Percentiles rank a stretch among this genome's conserved stretches.
These are phyloP conservation scores for Stegodyphus dumicola DNA, from an alignment of 1,140 invertebrate genomes.

Conservation along the genomic window DNA sequence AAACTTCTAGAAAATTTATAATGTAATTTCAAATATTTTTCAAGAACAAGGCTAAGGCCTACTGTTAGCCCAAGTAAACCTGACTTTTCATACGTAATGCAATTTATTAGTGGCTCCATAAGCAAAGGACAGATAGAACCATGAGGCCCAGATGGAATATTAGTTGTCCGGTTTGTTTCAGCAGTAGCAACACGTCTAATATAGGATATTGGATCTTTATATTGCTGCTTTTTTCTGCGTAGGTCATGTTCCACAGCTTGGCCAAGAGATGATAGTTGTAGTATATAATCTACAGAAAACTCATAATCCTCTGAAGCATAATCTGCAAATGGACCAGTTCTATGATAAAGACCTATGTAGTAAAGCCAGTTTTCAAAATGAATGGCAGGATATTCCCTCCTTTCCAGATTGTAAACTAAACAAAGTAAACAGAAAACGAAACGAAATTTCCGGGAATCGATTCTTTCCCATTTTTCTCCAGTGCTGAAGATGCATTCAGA, in stretches of 20 bases:
- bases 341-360: conserved; percentile 43
- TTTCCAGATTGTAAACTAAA: conserved; percentile 9
- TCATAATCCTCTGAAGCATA: not conserved
- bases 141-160: conserved; percentile 29
- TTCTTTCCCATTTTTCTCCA: conserved; percentile 44
- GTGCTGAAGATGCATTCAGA: conserved; percentile 6
- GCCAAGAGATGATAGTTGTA: conserved; percentile 19
- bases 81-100: conserved; percentile 6
- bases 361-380: conserved; percentile 42
- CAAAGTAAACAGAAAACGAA: conserved; percentile 27
- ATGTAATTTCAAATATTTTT: not conserved
- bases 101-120: conserved; percentile 15
- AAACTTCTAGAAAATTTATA: conserved; percentile 6
- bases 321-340: conserved; percentile 10
- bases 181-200: conserved; percentile 15
- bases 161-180: not conserved
- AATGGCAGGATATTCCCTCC: conserved; percentile 31
- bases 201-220: conserved; percentile 35
- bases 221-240: conserved; percentile 23
- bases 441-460: conserved; percentile 32
- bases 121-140: conserved; percentile 50
- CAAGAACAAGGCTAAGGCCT: conserved; percentile 17
- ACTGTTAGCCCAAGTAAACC: conserved; percentile 12
- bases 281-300: conserved; percentile 1
- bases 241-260: conserved; percentile 49